Base-by-base conservation (phyloP, 2,113 vertebrate genomes). In the Vidua chalybeata region DNA sequence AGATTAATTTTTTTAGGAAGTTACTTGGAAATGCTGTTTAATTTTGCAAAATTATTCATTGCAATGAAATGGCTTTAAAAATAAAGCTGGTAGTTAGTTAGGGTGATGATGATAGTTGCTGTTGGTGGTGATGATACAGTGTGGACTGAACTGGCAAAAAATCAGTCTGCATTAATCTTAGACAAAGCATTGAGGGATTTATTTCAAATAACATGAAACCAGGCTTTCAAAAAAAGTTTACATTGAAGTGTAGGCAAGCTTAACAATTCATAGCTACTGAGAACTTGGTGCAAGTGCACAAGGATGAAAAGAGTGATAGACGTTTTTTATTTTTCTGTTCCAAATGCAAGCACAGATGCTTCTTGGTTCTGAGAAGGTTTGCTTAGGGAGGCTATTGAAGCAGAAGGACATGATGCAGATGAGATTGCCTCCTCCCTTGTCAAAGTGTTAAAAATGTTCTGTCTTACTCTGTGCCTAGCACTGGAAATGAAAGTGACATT, bases 401-500 rank as follows among this genome's bases (percentile, higher is more conserved):
- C 98, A 98, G 97, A 98, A 98, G 98, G 94, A 97, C 96, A 95
- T 96, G 97, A 97, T 97, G 97, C 97, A 98, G 97, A 98, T 88
- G 92, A 97, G 92, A 97, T 96, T 67, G 33, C 97, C 96, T 97
- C 96, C 96, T 97, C 96, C 95, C 97, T 97, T 97, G 93, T 97
- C 97, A 97, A 46, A 46, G 77, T 96, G 96, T 96, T 96, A 93
- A 98, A 97, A 98, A 97, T 94, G 97, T 97, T 96, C 94, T 97
- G 97, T 97, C 96, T 97, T 97, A 94, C 91, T 96, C 94, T 95
- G 97, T 52, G 86, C 88, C 96, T 96, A 97, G 98, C 96, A 97
- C 96, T 98, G 97, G 97, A 97, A 98, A 97, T 98, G 97, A 97
- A 98, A 97, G 95, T 98, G 98, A 98, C 97, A 98, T 98, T 98